A percentile compares a stretch with the other conserved stretches of the same genome.
Evolutionary conservation across 2,888 invertebrate species (phyloP).

Genomic region (Morpho deidamia): DNA sequence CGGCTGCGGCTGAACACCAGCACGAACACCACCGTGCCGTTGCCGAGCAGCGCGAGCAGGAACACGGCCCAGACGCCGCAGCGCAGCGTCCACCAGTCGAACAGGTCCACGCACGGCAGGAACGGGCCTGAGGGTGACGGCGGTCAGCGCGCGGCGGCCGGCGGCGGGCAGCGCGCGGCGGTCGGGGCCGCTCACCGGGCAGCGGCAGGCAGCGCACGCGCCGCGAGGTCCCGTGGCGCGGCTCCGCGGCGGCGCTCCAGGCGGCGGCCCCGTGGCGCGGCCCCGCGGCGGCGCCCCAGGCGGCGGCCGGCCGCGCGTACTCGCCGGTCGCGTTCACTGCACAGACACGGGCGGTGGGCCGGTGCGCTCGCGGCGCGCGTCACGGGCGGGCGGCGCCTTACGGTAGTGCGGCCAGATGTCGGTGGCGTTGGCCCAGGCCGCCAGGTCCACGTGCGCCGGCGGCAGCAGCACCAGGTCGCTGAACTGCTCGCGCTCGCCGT

Average conservation of each 20-base stretch:
- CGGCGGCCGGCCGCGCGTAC: constrained; percentile 22
- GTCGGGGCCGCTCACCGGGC: constrained; percentile 77
- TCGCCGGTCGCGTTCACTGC: constrained; percentile 53
- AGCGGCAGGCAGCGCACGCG: constrained; percentile 83
- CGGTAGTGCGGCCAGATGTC: constrained; percentile 91
- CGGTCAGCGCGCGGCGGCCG: constrained; percentile 84
- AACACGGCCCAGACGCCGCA: constrained; percentile 99
- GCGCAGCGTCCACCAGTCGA: constrained; percentile 98
- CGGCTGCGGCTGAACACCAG: constrained; percentile 93
- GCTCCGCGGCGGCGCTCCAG: constrained; percentile 31
- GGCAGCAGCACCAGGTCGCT: constrained; percentile 64
- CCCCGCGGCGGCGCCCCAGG: constrained; percentile 29
- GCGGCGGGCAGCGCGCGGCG: constrained; percentile 84
- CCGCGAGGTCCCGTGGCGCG: constrained; percentile 19
- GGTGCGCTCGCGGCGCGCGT: too few relatives aligned
- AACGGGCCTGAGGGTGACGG: constrained; percentile 84
- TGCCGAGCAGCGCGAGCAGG: constrained; percentile 95
- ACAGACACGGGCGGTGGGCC: too few relatives aligned
- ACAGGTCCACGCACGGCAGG: constrained; percentile 95
- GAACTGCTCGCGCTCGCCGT: constrained; percentile 49
- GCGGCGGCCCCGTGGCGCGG: constrained; percentile 21
- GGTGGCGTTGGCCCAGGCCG: constrained; percentile 88
- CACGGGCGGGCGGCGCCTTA: constrained; percentile 39
- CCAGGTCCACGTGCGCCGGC: constrained; percentile 69
- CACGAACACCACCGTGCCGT: constrained; percentile 96